Percentiles rank a stretch among this genome's conserved stretches.
Evolutionary conservation across 2,113 vertebrate species (phyloP).

Genomic region (Craseonycteris thonglongyai): DNA sequence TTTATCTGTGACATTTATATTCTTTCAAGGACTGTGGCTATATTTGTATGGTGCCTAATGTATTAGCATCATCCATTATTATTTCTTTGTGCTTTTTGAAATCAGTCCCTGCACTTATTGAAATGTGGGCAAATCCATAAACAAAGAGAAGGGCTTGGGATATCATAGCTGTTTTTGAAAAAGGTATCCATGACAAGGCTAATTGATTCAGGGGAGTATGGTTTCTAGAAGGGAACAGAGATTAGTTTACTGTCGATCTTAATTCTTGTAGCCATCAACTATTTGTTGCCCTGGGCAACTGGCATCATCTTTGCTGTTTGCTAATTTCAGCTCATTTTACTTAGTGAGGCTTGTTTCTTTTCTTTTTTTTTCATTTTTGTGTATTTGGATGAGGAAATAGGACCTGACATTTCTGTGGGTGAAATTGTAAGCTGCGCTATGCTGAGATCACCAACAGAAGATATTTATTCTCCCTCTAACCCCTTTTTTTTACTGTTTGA

Average conservation of each 20-base stretch:
- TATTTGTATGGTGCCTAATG: background rate
- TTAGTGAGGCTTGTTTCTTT: slow-evolving; percentile 53
- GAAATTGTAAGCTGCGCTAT: background rate
- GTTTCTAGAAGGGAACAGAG: slow-evolving; percentile 71
- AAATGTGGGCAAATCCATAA: slow-evolving; percentile 9
- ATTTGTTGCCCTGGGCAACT: slow-evolving; percentile 68
- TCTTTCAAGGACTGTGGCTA: background rate
- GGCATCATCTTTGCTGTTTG: slow-evolving; percentile 49
- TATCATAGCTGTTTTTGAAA: slow-evolving; percentile 42
- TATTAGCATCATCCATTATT: background rate
- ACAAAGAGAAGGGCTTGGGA: slow-evolving; percentile 48
- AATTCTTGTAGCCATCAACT: slow-evolving; percentile 72
- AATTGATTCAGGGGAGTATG: slow-evolving; percentile 71
- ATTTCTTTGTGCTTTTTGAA: slow-evolving; percentile 40
- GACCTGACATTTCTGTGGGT: background rate
- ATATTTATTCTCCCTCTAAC: background rate
- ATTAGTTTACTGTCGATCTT: slow-evolving; percentile 73
- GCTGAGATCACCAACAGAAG: background rate
- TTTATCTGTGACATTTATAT: background rate
- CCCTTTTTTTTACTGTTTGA: background rate
- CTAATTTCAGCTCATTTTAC: slow-evolving; percentile 55
- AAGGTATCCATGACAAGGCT: slow-evolving; percentile 66
- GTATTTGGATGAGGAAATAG: slow-evolving; percentile 34
- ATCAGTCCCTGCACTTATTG: background rate
- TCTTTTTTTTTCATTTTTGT: slow-evolving; percentile 59